A percentile compares a stretch with the other conserved stretches of the same genome.
These are phyloP conservation scores for Agonopterix subpropinquella DNA, from an alignment of 2,888 invertebrate genomes.

Conservation along the genomic window DNA sequence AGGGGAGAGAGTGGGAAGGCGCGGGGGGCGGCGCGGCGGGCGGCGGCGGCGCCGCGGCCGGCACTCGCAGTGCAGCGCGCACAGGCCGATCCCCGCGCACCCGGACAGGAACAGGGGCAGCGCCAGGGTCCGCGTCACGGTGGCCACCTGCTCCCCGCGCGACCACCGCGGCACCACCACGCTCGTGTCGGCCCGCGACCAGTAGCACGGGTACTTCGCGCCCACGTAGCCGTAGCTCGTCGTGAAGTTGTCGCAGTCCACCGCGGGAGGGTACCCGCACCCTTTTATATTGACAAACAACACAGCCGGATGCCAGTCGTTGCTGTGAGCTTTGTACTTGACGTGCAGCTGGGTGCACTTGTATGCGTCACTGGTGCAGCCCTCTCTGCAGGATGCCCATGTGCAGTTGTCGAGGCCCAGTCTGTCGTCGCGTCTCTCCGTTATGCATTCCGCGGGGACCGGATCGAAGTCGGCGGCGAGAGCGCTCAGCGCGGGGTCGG, in stretches of 20 bases:
- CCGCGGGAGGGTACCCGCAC: conserved; percentile 87
- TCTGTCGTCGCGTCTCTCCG: conserved; percentile 81
- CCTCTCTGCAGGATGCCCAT: conserved; percentile 87
- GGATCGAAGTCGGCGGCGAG: conserved; percentile 85
- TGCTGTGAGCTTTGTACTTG: conserved; percentile 69
- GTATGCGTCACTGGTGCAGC: conserved; percentile 87
- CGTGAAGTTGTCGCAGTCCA: conserved; percentile 86
- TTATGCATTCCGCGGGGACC: conserved; percentile 83
- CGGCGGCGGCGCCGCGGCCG: conserved; percentile 80
- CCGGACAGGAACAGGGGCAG: conserved; percentile 89
- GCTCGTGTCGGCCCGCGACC: conserved; percentile 86
- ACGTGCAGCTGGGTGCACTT: conserved; percentile 81
- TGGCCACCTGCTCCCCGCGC: conserved; percentile 86
- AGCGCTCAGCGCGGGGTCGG: conserved; percentile 74
- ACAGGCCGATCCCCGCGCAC: conserved; percentile 88
- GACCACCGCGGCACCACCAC: conserved; percentile 91
- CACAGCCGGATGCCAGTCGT: conserved; percentile 76
- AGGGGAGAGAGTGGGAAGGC: conserved; percentile 72
- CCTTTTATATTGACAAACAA: conserved; percentile 89
- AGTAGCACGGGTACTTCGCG: conserved; percentile 79
- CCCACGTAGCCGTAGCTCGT: conserved; percentile 81
- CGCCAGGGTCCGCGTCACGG: conserved; percentile 89
- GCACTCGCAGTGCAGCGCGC: conserved; percentile 92
- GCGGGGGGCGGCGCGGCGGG: conserved; percentile 79
- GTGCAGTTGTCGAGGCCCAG: conserved; percentile 86